Conservation (phyloP, 2,888 invertebrate genomes). For the Schizotus pectinicornis region DNA sequence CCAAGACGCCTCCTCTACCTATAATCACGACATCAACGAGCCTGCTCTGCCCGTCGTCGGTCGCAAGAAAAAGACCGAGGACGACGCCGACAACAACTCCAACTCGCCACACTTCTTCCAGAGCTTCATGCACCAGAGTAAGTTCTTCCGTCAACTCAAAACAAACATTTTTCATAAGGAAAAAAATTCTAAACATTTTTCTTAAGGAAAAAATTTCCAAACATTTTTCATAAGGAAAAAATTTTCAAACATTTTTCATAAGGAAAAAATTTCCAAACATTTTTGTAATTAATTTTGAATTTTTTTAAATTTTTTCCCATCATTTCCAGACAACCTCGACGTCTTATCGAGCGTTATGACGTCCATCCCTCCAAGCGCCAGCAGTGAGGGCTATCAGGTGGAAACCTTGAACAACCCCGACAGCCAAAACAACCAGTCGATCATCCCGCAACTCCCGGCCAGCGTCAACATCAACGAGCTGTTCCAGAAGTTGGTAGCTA, state of each 20-base stretch:
- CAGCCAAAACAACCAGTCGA: conserved; percentile 20
- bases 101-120: conserved; percentile 53
- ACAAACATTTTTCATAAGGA: too few relatives aligned
- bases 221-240: not conserved
- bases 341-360: conserved; percentile 71
- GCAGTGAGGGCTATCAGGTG: conserved; percentile 63
- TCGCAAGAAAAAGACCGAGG: conserved; percentile 32
- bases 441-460: conserved; percentile 23
- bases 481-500: conserved; percentile 83
- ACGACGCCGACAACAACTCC: conserved; percentile 39
- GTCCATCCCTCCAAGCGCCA: conserved; percentile 62
- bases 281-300: conserved; percentile 9
- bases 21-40: conserved; percentile 40
- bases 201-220: too few relatives aligned
- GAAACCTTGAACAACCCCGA: conserved; percentile 52
- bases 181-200: too few relatives aligned
- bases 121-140: conserved; percentile 53
- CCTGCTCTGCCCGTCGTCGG: conserved; percentile 46
- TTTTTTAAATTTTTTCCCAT: too few relatives aligned
- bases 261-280: not conserved
- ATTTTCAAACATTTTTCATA: not conserved
- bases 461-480: conserved; percentile 79
- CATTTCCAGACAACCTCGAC: conserved; percentile 63
- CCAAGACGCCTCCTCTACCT: conserved; percentile 33
- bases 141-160: too few relatives aligned